Evolutionary conservation across 2,888 invertebrate species (phyloP).

Genomic region (Siphlonurus alternatus): DNA sequence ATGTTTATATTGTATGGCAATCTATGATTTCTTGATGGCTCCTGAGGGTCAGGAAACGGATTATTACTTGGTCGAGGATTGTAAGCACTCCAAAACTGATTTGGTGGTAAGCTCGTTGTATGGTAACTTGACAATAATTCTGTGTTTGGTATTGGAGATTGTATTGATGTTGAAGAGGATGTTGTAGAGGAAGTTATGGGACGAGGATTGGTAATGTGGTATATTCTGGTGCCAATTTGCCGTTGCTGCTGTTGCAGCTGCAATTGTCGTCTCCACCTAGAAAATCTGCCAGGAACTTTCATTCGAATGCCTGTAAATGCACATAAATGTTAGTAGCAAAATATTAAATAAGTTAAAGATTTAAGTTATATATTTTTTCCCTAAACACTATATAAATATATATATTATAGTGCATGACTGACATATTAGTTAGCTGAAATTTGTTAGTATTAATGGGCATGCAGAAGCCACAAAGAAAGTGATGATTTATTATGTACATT

Average conservation of each 20-base stretch:
- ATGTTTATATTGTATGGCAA: not conserved
- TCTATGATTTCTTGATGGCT: not conserved
- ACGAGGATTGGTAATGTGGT: conserved; percentile 11
- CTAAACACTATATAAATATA: no score
- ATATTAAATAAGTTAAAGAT: conserved; percentile 7
- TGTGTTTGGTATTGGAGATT: no score
- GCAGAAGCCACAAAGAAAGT: not conserved
- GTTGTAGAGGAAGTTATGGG: conserved; percentile 5
- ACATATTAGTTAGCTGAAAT: not conserved
- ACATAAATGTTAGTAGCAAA: not conserved
- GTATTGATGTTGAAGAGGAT: not conserved
- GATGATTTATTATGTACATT: not conserved
- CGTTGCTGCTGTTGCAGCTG: conserved; percentile 6
- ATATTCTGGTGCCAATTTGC: conserved; percentile 10
- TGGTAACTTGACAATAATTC: no score
- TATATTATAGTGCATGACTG: no score
- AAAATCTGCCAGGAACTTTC: not conserved
- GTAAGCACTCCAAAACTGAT: not conserved
- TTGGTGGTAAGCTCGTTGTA: not conserved
- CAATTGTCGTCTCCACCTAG: not conserved
- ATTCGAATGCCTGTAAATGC: not conserved
- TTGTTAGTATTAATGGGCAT: no score
- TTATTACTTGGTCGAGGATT: no score
- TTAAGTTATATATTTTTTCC: not conserved
- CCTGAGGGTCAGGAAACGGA: not conserved